Evolutionary conservation across 2,113 vertebrate genomes (phyloP).

Genomic region (Oceanites oceanicus): DNA sequence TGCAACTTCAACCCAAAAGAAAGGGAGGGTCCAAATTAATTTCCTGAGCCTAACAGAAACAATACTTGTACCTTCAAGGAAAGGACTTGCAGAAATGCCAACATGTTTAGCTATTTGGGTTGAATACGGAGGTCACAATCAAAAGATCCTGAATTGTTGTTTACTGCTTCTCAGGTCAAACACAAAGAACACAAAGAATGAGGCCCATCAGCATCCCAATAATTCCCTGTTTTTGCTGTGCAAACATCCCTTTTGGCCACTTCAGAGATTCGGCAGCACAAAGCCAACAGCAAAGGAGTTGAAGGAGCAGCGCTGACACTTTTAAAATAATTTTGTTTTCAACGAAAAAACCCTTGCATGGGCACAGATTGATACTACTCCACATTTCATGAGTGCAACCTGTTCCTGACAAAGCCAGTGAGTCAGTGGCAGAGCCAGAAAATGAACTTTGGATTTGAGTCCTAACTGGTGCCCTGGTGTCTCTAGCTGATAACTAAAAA

Average conservation of each 20-base stretch:
- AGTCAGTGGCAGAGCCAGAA: neutral
- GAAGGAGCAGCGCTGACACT: accelerated
- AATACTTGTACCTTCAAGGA: neutral
- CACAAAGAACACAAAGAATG: neutral
- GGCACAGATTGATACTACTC: neutral
- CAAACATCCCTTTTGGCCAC: neutral
- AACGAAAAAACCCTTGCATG: neutral
- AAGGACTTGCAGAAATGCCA: neutral
- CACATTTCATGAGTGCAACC: neutral
- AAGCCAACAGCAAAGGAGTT: neutral
- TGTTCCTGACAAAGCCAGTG: neutral
- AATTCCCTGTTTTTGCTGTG: neutral
- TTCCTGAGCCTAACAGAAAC: neutral
- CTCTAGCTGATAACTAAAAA: neutral
- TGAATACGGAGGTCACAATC: neutral
- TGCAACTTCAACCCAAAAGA: neutral
- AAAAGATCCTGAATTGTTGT: neutral
- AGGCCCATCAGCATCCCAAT: neutral
- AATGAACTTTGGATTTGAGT: neutral
- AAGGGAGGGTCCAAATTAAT: neutral
- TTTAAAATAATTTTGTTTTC: neutral
- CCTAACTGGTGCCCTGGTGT: accelerated
- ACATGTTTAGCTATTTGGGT: neutral
- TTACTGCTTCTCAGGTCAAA: neutral
- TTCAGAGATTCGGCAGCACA: neutral